These are phyloP conservation scores for Danio choprae DNA, from an alignment of 2,797 vertebrate genomes.

Conservation along the genomic window DNA sequence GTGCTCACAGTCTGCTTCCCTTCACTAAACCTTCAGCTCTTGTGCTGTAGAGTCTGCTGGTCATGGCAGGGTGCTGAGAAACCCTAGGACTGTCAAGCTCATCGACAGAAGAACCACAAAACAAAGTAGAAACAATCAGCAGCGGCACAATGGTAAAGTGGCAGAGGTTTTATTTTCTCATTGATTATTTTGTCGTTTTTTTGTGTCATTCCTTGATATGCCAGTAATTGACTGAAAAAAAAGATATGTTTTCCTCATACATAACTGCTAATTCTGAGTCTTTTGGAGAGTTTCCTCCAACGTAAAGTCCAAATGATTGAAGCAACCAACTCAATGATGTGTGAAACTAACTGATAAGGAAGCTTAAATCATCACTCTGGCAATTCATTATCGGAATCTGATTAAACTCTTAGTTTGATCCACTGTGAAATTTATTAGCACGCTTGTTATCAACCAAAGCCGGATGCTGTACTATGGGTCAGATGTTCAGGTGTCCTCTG, in stretches of 20 bases:
- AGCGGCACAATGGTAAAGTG: constrained; percentile 49
- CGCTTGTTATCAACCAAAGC: neutral
- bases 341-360: constrained; percentile 19
- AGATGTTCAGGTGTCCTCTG: constrained; percentile 12
- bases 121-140: neutral
- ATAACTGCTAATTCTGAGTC: neutral
- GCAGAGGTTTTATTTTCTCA: neutral
- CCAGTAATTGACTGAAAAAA: neutral
- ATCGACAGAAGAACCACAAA: constrained; percentile 7
- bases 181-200: neutral
- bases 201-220: neutral
- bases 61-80: constrained; percentile 48
- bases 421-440: neutral
- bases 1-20: constrained; percentile 39
- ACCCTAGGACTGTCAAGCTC: constrained; percentile 25
- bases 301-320: neutral
- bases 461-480: neutral
- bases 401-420: neutral
- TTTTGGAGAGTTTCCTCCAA: neutral
- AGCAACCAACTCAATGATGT: neutral
- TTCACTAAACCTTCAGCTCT: constrained; percentile 15
- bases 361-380: constrained; percentile 14
- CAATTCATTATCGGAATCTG: constrained; percentile 27
- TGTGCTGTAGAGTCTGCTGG: constrained; percentile 29
- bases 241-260: neutral